A percentile compares a stretch with the other conserved stretches of the same genome.
phyloP scores from a whole-genome alignment of 2,113 vertebrate species.

The Eleginops maclovinus region DNA sequence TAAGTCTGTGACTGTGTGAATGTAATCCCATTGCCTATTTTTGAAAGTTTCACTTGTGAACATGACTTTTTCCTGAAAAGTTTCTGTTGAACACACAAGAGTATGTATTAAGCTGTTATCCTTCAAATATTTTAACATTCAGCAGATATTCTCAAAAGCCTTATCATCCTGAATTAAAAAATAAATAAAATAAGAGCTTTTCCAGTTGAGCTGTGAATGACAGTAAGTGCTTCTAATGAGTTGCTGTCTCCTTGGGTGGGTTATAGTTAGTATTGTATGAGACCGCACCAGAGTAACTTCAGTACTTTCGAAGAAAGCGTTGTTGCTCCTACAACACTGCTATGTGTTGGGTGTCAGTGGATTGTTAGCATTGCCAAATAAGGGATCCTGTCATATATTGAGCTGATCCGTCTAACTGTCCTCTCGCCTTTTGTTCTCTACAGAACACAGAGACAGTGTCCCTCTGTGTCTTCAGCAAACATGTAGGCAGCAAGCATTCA shows the following conservation, averaged over 20 bases:
- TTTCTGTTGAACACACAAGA: neutral
- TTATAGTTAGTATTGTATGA: neutral
- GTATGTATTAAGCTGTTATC: neutral
- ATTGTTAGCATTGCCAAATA: constrained; percentile 47
- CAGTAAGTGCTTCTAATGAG: too few relatives aligned
- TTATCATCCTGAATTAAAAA: neutral
- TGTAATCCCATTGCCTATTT: neutral
- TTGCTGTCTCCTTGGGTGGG: neutral
- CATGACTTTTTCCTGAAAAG: neutral
- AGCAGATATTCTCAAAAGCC: neutral
- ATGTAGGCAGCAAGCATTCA: neutral
- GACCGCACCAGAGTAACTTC: neutral
- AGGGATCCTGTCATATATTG: constrained; percentile 19
- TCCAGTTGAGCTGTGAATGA: neutral
- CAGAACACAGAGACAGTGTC: neutral
- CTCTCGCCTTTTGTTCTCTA: neutral
- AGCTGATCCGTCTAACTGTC: neutral
- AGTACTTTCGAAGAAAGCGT: constrained; percentile 44
- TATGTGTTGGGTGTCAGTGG: constrained; percentile 31
- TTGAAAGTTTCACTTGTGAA: too few relatives aligned
- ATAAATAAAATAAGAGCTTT: neutral
- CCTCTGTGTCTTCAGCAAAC: constrained; percentile 46
- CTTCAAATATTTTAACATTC: neutral
- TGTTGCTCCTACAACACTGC: constrained; percentile 21
- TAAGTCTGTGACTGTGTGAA: neutral